Evolutionary conservation across 2,113 vertebrate genomes (phyloP), one percentile per base, ranked within the genome.

Genomic region (Orycteropus afer): DNA sequence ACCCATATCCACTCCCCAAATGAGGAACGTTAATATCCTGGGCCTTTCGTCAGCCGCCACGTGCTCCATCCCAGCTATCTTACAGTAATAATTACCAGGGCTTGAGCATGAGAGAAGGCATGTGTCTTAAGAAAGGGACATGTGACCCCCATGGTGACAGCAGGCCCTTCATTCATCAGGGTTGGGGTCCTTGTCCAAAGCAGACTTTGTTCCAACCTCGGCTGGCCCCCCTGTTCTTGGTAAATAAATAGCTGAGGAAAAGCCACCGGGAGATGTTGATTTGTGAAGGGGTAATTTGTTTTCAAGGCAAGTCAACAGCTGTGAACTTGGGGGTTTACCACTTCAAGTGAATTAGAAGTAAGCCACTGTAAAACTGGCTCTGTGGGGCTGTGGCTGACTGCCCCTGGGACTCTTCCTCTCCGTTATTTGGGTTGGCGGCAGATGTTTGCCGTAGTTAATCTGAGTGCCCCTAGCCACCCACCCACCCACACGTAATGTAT

Each of bases 231-330:
- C 59, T 17, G 9, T 40, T 42, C 37, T 20, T 91, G 82, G 53
- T 80, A 55, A 84, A 94, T 51, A 34, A 40, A 51, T 42, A 6
- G 8, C 95, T 85, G 0, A 4, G 74, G 76, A 69, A 93, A 89
- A 95, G 91, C 83, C n/a, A 5, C 23, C 69, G 84, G 78, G 63
- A 0, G 25, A 8, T 59, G 96, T 95, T 96, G 89, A 80, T 96
- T 97, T 90, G 93, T 95, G 77, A 59, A 32, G 45, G 65, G 34
- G 27, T 92, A 51, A 95, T 93, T 95, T 80, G 71, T 97, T 93
- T 95, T 94, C 29, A 0, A 95, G 86, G 90, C 94, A 89, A 63
- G 94, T 76, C 84, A 97, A 91, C 82, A 91, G 86, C 91, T 93
- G 63, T 95, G 89, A 95, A 96, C 63, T 61, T 51, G 34, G 49